phyloP scores from a whole-genome alignment of 2,113 vertebrate species.

The Silurus glanis region DNA sequence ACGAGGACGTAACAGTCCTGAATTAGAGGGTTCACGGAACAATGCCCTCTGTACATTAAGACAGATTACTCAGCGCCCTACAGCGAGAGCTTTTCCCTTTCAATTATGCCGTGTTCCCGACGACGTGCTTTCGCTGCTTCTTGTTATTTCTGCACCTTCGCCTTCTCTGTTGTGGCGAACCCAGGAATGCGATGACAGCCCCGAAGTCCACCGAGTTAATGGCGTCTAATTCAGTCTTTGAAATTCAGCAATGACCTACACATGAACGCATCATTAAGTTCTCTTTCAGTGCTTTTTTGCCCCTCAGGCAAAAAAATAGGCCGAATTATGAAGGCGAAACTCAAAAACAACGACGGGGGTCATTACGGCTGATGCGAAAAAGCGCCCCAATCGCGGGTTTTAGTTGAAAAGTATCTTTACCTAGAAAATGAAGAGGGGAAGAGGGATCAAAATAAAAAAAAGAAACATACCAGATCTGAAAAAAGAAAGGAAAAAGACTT shows the following conservation, averaged over 20 bases:
- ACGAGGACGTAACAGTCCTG: neutral
- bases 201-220: conserved; percentile 23
- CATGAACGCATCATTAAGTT: conserved; percentile 38
- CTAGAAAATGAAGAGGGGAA: neutral
- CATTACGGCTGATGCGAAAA: neutral
- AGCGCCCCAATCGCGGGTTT: neutral
- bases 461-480: no score
- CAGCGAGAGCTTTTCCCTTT: neutral
- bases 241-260: conserved; percentile 35
- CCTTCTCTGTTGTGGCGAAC: conserved; percentile 1
- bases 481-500: neutral
- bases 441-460: neutral
- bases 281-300: conserved; percentile 11
- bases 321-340: conserved; percentile 1
- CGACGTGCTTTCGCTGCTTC: conserved; percentile 1
- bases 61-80: conserved; percentile 26
- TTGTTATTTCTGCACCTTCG: conserved; percentile 25
- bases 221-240: conserved; percentile 30
- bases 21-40: conserved; percentile 33
- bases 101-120: conserved; percentile 18
- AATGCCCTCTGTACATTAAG: conserved; percentile 39
- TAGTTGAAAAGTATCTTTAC: neutral
- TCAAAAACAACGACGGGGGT: conserved; percentile 21
- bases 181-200: neutral
- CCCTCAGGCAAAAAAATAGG: conserved; percentile 9